Conservation (phyloP, 2,888 invertebrate species). For the Notodonta dromedarius region DNA sequence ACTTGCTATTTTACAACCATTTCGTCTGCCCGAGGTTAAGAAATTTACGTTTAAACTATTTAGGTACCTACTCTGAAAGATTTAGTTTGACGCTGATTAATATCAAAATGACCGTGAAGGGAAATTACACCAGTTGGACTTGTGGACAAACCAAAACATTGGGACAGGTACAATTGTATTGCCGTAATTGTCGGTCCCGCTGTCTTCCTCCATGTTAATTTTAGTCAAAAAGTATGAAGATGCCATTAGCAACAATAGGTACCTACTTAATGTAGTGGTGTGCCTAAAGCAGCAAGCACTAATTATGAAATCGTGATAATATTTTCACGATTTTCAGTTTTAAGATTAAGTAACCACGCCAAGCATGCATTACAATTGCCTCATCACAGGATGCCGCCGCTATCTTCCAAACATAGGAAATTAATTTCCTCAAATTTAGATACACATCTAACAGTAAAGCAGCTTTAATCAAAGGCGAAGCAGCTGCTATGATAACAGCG, state of each 20-base stretch:
- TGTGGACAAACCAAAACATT: neutral
- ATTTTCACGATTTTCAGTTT: neutral
- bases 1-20: neutral
- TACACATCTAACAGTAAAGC: slow-evolving; percentile 19
- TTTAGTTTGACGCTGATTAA: neutral
- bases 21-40: neutral
- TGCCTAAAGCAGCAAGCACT: neutral
- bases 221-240: neutral
- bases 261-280: neutral
- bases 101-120: neutral
- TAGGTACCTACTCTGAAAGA: neutral
- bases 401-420: slow-evolving; percentile 23
- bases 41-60: neutral
- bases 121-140: neutral
- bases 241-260: neutral
- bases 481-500: slow-evolving; percentile 8
- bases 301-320: neutral
- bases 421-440: slow-evolving; percentile 22
- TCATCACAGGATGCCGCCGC: slow-evolving; percentile 21
- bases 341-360: neutral
- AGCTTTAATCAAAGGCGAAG: slow-evolving; percentile 13
- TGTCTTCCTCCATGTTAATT: neutral
- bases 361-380: neutral
- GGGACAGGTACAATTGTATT: neutral
- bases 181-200: neutral